Evolutionary conservation across 2,797 vertebrate genomes (phyloP).

Genomic region (Propithecus perrieri): DNA sequence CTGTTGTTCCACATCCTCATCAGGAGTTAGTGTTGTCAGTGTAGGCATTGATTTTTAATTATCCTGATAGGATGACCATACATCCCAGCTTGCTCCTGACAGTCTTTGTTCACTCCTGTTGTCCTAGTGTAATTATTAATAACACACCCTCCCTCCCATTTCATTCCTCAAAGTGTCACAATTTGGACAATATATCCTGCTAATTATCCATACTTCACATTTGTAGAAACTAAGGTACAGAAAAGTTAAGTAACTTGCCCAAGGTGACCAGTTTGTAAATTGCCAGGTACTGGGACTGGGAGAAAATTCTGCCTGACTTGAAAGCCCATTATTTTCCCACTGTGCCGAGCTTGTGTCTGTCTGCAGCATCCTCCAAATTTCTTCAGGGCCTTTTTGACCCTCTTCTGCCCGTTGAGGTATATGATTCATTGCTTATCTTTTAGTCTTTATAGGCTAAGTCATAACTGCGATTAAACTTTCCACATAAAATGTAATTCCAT

Average conservation of each 20-base stretch:
- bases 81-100: not conserved
- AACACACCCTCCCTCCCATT: not conserved
- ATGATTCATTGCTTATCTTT: conserved; percentile 15
- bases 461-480: conserved; percentile 11
- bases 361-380: not conserved
- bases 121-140: not conserved
- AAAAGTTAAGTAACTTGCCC: not conserved
- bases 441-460: conserved; percentile 7
- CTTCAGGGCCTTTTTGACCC: not conserved
- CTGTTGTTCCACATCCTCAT: not conserved
- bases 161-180: not conserved
- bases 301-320: not conserved
- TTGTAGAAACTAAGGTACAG: not conserved
- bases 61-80: not conserved
- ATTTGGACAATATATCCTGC: not conserved
- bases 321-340: not conserved
- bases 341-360: not conserved
- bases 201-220: not conserved
- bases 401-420: not conserved
- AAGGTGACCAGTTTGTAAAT: not conserved
- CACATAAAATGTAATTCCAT: conserved; percentile 24
- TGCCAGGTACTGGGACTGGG: not conserved
- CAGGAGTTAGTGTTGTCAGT: not conserved
- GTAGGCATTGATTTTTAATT: not conserved
- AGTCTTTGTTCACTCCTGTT: not conserved